phyloP scores from a whole-genome alignment of 1,140 invertebrate genomes.

The Tetramorium alpestre region DNA sequence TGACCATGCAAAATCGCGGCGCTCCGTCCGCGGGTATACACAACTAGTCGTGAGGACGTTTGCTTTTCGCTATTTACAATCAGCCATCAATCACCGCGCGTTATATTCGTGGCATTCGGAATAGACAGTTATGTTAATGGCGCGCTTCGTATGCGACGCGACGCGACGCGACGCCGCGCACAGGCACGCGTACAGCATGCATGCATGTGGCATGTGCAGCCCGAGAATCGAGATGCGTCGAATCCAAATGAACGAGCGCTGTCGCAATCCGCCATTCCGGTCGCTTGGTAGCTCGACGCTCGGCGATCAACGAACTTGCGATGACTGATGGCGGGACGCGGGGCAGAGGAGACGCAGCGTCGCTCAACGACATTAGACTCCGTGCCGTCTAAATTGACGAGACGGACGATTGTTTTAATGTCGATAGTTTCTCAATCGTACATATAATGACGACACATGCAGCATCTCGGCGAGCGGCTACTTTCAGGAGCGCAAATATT shows the following conservation, averaged over 20 bases:
- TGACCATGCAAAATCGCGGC: conserved; percentile 38
- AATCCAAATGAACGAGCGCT: conserved; percentile 73
- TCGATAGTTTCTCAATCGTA: neutral
- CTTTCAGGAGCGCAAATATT: neutral
- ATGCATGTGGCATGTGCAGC: conserved; percentile 59
- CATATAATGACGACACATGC: too few species aligned
- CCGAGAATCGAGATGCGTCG: conserved; percentile 64
- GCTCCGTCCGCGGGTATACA: conserved; percentile 1
- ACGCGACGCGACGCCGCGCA: neutral
- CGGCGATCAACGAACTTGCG: conserved; percentile 49
- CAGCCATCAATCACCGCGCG: conserved; percentile 62
- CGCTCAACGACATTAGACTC: neutral
- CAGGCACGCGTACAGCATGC: conserved; percentile 63
- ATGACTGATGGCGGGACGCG: neutral
- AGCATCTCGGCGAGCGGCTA: neutral
- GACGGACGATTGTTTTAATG: neutral
- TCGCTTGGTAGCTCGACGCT: neutral
- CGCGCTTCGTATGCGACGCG: conserved; percentile 76
- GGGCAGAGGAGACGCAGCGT: neutral
- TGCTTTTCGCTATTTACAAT: conserved; percentile 63
- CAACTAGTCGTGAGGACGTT: conserved; percentile 15
- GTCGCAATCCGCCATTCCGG: conserved; percentile 34
- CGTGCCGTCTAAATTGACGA: neutral
- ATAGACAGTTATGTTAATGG: conserved; percentile 74
- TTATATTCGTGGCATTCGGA: conserved; percentile 63